Base-by-base conservation (phyloP, 64 coral and sea anemone species). In the Astreopora myriophthalma region DNA sequence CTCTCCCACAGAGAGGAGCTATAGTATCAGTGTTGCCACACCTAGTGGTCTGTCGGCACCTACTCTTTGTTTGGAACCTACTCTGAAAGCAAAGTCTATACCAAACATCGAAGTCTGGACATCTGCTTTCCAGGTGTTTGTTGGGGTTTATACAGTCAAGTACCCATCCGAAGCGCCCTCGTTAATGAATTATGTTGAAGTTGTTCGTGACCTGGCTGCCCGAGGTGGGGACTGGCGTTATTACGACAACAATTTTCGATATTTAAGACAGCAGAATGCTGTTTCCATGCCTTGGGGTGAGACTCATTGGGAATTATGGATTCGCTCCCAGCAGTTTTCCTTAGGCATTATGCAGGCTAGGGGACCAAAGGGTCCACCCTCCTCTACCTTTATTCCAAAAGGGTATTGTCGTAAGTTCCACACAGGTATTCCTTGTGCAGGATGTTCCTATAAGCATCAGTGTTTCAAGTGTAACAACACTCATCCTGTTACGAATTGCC, bases 201-300 rank as follows among this genome's bases (percentile, higher is more conserved):
- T 87, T 5, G 70, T 87, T 3, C 12, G 46, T 26, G 85, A 87
- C 40, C 55, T 87, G 39, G 85, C 85, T 0, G 24, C 1, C 25
- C 48, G 14, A 32, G 85, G 85, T 0, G 64, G 37, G 16, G 22
- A 87, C 27, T 87, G 85, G 85, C 22, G 12, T 42, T 87, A 62
- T 73, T 87, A 86, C 11, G 85, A 87, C 36, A 69, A 24, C 20
- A 87, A 87, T 30, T 73, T 87, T 16, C 67, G 36, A 7, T 87
- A 71, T 12, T 27, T 87, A 26, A 51, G 69, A 20, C 67, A 73
- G 32, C 6, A 39, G 0, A 51, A 87, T 3, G 6, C 35, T 3
- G 20, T 5, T 46, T 26, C 34, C 19, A 22, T 51, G 7, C 65
- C 67, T 19, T 87, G 66, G 85, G 85, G 85, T 7, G 17, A n/a